A percentile compares a stretch with the other conserved stretches of the same genome.
Evolutionary conservation across 2,888 invertebrate species (phyloP).

Genomic region (Apodemia hepburni): DNA sequence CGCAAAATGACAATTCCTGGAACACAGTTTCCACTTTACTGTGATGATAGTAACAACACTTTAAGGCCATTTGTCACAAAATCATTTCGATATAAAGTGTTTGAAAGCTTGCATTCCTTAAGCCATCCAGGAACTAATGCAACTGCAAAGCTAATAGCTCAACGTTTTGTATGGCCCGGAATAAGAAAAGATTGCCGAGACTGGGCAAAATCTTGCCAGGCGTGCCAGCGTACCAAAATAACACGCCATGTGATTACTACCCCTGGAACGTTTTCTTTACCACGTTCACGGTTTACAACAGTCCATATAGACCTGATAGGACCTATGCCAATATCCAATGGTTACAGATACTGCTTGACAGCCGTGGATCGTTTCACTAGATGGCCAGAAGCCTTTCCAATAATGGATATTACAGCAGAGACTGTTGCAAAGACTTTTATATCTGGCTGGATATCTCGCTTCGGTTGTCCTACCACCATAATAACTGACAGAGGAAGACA

Average conservation of each 20-base stretch:
- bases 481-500: constrained; percentile 32
- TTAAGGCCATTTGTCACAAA: constrained; percentile 15
- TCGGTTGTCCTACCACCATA: constrained; percentile 23
- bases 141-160: constrained; percentile 25
- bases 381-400: not conserved
- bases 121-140: constrained; percentile 27
- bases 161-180: constrained; percentile 25
- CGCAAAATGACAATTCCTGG: not conserved
- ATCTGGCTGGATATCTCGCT: constrained; percentile 35
- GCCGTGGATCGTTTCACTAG: not conserved
- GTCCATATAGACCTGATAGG: constrained; percentile 41
- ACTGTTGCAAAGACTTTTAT: constrained; percentile 31
- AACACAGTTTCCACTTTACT: not conserved
- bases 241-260: constrained; percentile 35
- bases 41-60: not conserved
- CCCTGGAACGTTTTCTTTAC: constrained; percentile 27
- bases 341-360: constrained; percentile 8
- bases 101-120: constrained; percentile 22
- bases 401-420: not conserved
- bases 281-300: constrained; percentile 36
- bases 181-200: constrained; percentile 23
- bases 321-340: constrained; percentile 31
- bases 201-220: constrained; percentile 36
- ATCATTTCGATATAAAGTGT: constrained; percentile 17
- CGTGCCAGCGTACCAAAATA: constrained; percentile 42